Evolutionary conservation across 2,888 invertebrate genomes (phyloP), one percentile per base, ranked within the genome.

Genomic region (Drosophila vallismaia): DNA sequence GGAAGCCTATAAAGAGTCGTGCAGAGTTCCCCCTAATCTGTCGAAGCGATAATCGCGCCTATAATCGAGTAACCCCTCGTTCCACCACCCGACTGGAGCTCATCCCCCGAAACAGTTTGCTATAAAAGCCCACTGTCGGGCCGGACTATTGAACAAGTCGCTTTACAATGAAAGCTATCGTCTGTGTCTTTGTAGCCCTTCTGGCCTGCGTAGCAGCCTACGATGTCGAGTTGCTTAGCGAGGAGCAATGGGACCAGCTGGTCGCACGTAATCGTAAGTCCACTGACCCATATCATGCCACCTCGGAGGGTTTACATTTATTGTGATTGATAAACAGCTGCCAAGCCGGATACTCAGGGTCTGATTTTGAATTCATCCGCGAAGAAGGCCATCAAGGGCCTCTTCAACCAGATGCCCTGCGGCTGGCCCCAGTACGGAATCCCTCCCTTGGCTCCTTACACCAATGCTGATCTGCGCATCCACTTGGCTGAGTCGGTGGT

Each of bases 401-500:
- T 87, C 8, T 7, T 88, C 31, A 59, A 76, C 2, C 89, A 89
- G 56, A 73, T 91, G 76, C 90, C 91, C 33, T 91, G 91, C 40
- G 91, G 91, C n/a, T 91, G 86, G 68, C 89, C 89, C 3, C 72
- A 84, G 31, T 78, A 85, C 49, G 88, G 87, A 12, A 67, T 91
- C n/a, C 90, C 90, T 0, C 89, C 91, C 12, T 49, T 91, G 53
- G 90, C 90, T 5, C 91, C 91, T 52, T 90, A 90, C 24, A 90
- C 88, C 12, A 88, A 90, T 68, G 80, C 88, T n/a, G 78, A 89
- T 51, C 53, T 89, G 29, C 71, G 78, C n/a, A 54, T 90, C 1
- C 75, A 88, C 44, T 44, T 89, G 38, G 75, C 76, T 3, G 45
- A 80, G 59, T 83, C 85, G 0, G 71, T 83, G 12, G 75, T 86